Conservation (phyloP, 2,797 vertebrate genomes). For the Margarornis squamiger region DNA sequence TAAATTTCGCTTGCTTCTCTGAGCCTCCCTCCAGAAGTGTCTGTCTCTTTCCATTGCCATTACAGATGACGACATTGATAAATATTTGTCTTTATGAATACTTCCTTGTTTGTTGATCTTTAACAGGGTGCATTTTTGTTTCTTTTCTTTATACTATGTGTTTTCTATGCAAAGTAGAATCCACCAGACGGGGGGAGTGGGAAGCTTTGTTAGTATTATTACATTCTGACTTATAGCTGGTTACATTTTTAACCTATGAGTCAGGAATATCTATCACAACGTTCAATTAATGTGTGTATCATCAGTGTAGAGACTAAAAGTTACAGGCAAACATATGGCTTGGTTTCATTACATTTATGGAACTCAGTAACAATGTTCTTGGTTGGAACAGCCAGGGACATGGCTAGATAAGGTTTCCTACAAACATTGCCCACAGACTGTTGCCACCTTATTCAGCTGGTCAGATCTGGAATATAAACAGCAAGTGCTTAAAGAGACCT, state of each 20-base stretch:
- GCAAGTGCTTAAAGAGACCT: not conserved
- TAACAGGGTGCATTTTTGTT: not conserved
- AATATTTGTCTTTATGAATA: conserved; percentile 42
- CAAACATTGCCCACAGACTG: not conserved
- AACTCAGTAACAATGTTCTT: not conserved
- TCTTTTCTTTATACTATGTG: not conserved
- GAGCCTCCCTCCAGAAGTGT: not conserved
- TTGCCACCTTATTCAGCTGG: not conserved
- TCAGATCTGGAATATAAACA: not conserved
- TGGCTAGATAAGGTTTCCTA: not conserved
- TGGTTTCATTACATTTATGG: not conserved
- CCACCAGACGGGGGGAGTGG: not conserved
- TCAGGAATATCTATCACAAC: not conserved
- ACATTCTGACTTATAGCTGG: not conserved
- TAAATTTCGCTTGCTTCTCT: not conserved
- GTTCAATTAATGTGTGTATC: not conserved
- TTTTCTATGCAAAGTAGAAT: not conserved
- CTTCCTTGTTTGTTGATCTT: conserved; percentile 30
- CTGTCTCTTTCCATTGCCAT: not conserved
- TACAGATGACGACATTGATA: not conserved
- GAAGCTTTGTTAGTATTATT: not conserved
- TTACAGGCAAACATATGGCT: not conserved
- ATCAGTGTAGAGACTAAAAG: not conserved
- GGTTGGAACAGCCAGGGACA: not conserved
- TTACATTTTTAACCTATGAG: not conserved